Percentiles rank a stretch among this genome's conserved stretches.
Evolutionary conservation across 2,113 vertebrate species (phyloP).

Genomic region (Sinocyclocheilus anshuiensis): DNA sequence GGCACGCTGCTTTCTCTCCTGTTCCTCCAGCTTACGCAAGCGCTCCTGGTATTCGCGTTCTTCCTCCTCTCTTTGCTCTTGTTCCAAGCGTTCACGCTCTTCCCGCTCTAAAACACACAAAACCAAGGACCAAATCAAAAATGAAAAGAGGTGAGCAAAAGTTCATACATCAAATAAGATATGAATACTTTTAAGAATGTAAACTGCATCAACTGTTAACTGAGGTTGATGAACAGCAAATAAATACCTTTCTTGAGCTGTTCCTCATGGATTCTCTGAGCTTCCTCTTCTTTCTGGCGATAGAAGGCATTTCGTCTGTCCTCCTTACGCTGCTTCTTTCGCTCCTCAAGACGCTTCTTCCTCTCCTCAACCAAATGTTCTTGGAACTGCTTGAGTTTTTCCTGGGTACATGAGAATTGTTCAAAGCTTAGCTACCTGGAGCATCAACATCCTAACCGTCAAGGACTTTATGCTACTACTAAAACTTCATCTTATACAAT

Average conservation of each 20-base stretch:
- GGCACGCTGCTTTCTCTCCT: constrained; percentile 92
- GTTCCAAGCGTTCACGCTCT: constrained; percentile 88
- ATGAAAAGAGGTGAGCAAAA: too few species aligned
- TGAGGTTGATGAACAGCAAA: too few species aligned
- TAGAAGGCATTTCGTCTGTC: constrained; percentile 85
- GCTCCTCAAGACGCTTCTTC: constrained; percentile 86
- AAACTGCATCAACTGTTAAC: not conserved
- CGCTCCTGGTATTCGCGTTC: constrained; percentile 92
- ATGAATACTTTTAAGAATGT: not conserved
- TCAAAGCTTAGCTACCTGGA: not conserved
- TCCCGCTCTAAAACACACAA: constrained; percentile 82
- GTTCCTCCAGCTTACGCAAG: constrained; percentile 92
- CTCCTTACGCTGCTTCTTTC: constrained; percentile 92
- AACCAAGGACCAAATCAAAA: not conserved
- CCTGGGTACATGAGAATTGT: constrained; percentile 71
- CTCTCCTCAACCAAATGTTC: constrained; percentile 89
- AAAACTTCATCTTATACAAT: too few species aligned
- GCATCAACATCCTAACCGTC: not conserved
- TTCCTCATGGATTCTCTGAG: constrained; percentile 88
- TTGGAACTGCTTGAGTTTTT: constrained; percentile 93
- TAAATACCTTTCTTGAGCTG: constrained; percentile 89
- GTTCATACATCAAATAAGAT: not conserved
- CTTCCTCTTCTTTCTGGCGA: constrained; percentile 91
- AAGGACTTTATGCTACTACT: not conserved
- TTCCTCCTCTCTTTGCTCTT: constrained; percentile 91